Base-by-base conservation (phyloP, 2,888 invertebrate species). In the Chrysina gloriosa region DNA sequence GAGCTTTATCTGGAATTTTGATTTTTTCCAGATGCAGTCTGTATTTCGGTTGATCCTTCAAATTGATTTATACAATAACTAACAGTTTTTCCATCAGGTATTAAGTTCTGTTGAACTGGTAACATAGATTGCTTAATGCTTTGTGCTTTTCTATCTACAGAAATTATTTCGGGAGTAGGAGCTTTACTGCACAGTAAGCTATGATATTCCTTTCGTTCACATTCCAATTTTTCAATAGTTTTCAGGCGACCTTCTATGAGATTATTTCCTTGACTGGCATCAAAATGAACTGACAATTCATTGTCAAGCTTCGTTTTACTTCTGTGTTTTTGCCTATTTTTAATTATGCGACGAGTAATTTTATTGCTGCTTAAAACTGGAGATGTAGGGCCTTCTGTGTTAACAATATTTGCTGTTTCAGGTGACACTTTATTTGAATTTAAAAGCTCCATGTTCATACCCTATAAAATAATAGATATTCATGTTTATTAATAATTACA, bases 11-110 rank as follows among this genome's bases (percentile, higher is more conserved):
- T 25, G 73, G 71, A 50, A 78, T 68, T 71, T 76, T 69, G 77
- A 83, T 75, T 75, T 78, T 77, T 76, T 72, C 83, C 83, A 72
- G 74, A 80, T 11, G 82, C 82, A 9, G 82, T 84, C 75, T 79
- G 75, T 68, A 84, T 84, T 16, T 79, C 79, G 56, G 72, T 74
- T 69, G 73, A 67, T 3, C 58, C 39, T 5, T 29, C 14, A 63
- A 52, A 39, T 25, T 34, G 16, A 19, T n/a, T 23, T n/a, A 3
- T 58, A 11, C 36, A 23, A 16, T 47, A 66, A 63, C 52, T 47
- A 23, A 45, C 5, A 31, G 29, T 52, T 50, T 56, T 36, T 39
- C 11, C 6, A 47, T 63, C 34, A 25, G 14, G 23, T 54, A 29
- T 16, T n/a, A 31, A 31, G 34, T 29, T 31, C 11, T 52, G 39